Evolutionary conservation across 2,797 vertebrate species (phyloP), one percentile per base, ranked within the genome.

Genomic region (Vultur gryphus): DNA sequence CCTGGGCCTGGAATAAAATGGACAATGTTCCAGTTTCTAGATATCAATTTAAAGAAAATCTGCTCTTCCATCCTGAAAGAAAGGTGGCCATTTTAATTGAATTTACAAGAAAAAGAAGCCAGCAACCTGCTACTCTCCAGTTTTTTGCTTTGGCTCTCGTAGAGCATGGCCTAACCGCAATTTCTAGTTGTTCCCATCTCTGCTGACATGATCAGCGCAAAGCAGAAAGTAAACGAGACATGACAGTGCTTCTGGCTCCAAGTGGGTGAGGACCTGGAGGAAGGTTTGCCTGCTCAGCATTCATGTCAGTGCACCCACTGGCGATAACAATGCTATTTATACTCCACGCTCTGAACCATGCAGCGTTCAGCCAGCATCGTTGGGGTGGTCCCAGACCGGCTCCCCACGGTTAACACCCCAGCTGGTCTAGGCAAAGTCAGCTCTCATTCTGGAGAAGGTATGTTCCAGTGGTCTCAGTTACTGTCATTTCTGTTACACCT

Each of bases 111-210:
- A 25, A 57, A 70, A 93, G 52, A 64, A 54, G 20, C 35, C 55
- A 55, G 11, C 39, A 62, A 8, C 29, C 7, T 71, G 20, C 59
- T 54, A 14, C 15, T 79, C 49, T 83, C 24, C 16, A 26, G 5
- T 33, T 82, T 91, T 73, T 84, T 6, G 3, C 52, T 29, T 46
- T 4, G 2, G 37, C 55, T 93, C 41, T 75, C 18, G 1, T 16
- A 43, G 72, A 64, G 67, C 71, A 37, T 4, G 6, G 41, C n/a
- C 43, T 80, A 82, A 92, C 49, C 3, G 3, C 54, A 59, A 11
- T 89, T 97, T 85, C 57, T 61, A 72, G 57, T 91, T 90, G 65
- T 92, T 94, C 35, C 71, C 49, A n/a, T 95, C 90, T 77, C 81
- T 93, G 78, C 64, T 94, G 93, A 95, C 79, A 71, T 10, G 75